Percentiles rank a stretch among this genome's conserved stretches.
These are phyloP conservation scores for Subacronicta megacephala DNA, from an alignment of 2,888 invertebrate genomes.

Conservation along the genomic window DNA sequence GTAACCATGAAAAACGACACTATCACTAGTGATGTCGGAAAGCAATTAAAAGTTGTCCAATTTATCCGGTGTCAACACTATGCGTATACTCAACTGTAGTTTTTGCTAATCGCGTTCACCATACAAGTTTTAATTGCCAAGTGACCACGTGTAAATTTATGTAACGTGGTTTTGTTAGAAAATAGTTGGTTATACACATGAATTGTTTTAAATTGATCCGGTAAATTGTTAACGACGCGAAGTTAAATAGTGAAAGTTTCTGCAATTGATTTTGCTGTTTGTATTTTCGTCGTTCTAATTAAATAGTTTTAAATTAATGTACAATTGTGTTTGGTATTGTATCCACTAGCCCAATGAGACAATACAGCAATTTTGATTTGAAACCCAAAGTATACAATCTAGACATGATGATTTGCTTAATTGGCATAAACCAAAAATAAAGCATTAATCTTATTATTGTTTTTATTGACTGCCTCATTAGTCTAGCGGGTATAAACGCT, in stretches of 20 bases:
- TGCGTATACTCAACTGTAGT: constrained; percentile 59
- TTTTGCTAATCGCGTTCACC: constrained; percentile 78
- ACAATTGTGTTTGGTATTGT: no score
- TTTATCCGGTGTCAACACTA: constrained; percentile 64
- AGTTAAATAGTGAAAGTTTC: constrained; percentile 15
- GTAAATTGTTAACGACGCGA: constrained; percentile 26
- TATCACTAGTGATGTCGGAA: constrained; percentile 55
- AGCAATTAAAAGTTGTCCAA: constrained; percentile 81
- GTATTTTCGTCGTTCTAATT: not conserved
- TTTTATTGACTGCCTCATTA: no score
- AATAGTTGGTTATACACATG: constrained; percentile 31
- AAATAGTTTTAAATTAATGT: no score
- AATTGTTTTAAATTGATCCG: constrained; percentile 46
- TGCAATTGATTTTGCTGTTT: constrained; percentile 13
- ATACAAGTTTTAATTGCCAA: constrained; percentile 80
- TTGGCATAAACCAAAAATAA: no score
- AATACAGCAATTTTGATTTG: no score
- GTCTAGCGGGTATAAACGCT: no score
- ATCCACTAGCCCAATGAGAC: no score
- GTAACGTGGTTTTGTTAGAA: constrained; percentile 53
- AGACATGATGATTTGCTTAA: no score
- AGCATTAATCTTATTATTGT: no score
- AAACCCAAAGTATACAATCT: no score
- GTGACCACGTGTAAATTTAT: constrained; percentile 63
- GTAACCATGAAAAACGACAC: constrained; percentile 23